These are phyloP conservation scores for Lerema accius DNA, from an alignment of 1,140 invertebrate species.

Conservation along the genomic window DNA sequence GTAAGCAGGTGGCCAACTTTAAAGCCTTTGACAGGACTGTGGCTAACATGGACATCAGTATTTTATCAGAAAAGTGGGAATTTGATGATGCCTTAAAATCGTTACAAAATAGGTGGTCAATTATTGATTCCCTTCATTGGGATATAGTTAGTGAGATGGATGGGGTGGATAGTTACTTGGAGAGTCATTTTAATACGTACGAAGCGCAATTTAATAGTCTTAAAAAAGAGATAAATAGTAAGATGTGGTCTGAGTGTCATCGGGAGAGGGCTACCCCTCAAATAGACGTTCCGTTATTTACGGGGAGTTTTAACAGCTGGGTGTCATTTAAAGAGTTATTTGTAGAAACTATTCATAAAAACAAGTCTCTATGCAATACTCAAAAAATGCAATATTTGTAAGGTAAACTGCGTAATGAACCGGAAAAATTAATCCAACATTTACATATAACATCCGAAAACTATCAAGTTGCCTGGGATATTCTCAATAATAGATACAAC, in stretches of 20 bases:
- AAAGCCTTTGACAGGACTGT: neutral
- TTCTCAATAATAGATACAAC: conserved; percentile 18
- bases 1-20: neutral
- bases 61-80: neutral
- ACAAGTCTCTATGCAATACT: conserved; percentile 1
- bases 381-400: conserved; percentile 33
- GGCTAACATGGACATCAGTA: neutral
- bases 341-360: conserved; percentile 24
- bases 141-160: neutral
- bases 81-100: neutral
- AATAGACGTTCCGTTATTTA: conserved; percentile 1
- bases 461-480: conserved; percentile 23
- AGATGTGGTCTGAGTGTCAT: conserved; percentile 10
- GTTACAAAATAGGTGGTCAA: neutral
- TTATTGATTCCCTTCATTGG: neutral
- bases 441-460: conserved; percentile 23
- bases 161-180: neutral
- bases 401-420: conserved; percentile 21
- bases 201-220: neutral
- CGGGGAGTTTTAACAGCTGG: conserved; percentile 11
- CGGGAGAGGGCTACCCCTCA: conserved; percentile 7
- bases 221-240: conserved; percentile 3
- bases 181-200: neutral
- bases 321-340: conserved; percentile 24
- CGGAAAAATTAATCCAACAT: conserved; percentile 28